Conservation (phyloP, 2,113 vertebrate species). For the Haplotaxodon microlepis region DNA sequence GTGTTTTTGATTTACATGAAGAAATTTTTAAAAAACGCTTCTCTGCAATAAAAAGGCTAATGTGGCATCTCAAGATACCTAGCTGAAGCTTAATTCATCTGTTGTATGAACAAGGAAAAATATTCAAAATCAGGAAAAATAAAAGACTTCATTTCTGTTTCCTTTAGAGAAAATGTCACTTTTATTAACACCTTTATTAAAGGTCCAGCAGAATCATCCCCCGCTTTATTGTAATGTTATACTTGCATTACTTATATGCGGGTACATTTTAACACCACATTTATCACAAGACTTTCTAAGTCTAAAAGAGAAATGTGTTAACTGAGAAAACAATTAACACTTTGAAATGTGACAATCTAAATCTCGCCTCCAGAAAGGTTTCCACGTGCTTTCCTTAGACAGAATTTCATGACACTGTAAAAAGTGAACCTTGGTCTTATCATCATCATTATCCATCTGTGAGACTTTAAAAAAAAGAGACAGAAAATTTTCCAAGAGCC, state of each 20-base stretch:
- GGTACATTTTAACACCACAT: neutral
- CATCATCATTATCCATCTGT: neutral
- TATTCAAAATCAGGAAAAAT: neutral
- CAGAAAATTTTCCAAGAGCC: neutral
- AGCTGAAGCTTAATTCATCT: neutral
- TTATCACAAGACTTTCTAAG: neutral
- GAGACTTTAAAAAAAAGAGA: neutral
- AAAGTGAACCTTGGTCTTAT: neutral
- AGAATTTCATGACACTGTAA: neutral
- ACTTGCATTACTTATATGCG: neutral
- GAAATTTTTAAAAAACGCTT: rapidly evolving
- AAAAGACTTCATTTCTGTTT: neutral
- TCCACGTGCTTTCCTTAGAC: neutral
- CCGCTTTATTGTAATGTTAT: neutral
- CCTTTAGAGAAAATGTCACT: neutral
- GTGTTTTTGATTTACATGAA: neutral
- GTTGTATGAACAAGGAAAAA: neutral
- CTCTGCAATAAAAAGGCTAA: neutral
- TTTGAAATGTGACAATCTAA: neutral
- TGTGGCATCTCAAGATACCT: neutral
- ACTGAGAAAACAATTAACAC: neutral
- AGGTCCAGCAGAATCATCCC: neutral
- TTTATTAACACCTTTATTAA: neutral
- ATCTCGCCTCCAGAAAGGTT: neutral
- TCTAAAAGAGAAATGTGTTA: neutral